These are phyloP conservation scores for Drosophila neotestacea DNA, from an alignment of 2,888 invertebrate species.

Conservation along the genomic window DNA sequence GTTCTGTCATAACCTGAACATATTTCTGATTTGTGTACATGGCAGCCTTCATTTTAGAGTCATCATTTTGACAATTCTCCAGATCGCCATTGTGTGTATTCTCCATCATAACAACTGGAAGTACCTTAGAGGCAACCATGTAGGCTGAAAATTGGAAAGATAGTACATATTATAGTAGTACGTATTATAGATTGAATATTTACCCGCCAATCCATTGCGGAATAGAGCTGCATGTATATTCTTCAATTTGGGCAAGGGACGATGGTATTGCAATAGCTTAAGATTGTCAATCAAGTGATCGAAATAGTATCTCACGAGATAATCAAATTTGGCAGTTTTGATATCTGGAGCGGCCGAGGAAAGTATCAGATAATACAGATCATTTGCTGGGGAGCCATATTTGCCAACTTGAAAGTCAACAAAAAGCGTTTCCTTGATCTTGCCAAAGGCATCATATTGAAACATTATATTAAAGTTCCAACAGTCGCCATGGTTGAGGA, in stretches of 20 bases:
- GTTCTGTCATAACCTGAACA: constrained; percentile 74
- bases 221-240: constrained; percentile 78
- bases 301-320: constrained; percentile 81
- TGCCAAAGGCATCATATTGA: constrained; percentile 81
- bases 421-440: constrained; percentile 76
- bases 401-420: constrained; percentile 81
- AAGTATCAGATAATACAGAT: constrained; percentile 78
- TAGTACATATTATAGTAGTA: background rate
- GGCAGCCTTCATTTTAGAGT: constrained; percentile 74
- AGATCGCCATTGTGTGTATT: constrained; percentile 63
- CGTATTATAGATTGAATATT: constrained; percentile 8
- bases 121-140: constrained; percentile 80
- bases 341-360: constrained; percentile 75
- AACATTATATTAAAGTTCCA: constrained; percentile 84
- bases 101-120: constrained; percentile 82
- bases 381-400: constrained; percentile 81
- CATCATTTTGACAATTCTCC: constrained; percentile 68
- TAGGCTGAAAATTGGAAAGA: constrained; percentile 66
- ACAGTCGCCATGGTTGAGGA: constrained; percentile 83
- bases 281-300: constrained; percentile 82
- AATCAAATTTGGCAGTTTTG: constrained; percentile 82
- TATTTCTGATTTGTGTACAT: constrained; percentile 83
- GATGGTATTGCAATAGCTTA: constrained; percentile 80
- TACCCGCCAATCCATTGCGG: constrained; percentile 82
- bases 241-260: constrained; percentile 81